Conservation (phyloP, 1,140 invertebrate genomes). For the Apis cerana region DNA sequence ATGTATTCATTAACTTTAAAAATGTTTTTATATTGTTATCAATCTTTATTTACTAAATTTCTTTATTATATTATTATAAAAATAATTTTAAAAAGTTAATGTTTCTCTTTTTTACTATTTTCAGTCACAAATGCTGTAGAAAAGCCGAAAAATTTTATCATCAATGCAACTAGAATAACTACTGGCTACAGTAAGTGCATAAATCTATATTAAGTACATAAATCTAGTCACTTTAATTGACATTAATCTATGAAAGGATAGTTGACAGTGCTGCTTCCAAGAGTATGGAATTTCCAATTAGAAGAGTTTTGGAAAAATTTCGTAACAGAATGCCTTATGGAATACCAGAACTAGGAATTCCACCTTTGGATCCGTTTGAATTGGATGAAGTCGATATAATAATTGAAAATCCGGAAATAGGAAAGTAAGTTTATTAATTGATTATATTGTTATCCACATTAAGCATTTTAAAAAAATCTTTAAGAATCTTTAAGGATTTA, state of each 20-base stretch:
- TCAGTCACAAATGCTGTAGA: constrained; percentile 75
- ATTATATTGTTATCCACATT: not conserved
- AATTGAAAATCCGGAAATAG: constrained; percentile 74
- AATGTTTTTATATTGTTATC: not conserved
- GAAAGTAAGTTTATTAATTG: constrained; percentile 66
- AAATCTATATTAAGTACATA: too few species aligned
- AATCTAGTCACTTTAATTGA: not conserved
- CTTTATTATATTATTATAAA: not conserved
- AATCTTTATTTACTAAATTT: not conserved
- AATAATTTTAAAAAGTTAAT: not conserved
- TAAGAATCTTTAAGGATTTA: too few species aligned
- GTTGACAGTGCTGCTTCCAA: constrained; percentile 78
- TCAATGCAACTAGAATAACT: constrained; percentile 75
- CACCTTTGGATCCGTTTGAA: constrained; percentile 71
- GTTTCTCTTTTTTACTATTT: constrained; percentile 39
- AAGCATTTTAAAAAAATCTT: not conserved
- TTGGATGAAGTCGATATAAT: constrained; percentile 68
- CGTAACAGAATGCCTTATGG: constrained; percentile 74
- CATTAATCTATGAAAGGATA: constrained; percentile 73
- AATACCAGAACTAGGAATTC: constrained; percentile 74
- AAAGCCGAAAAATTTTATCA: constrained; percentile 72
- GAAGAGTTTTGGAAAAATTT: constrained; percentile 74
- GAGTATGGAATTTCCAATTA: constrained; percentile 75
- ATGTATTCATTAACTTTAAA: not conserved
- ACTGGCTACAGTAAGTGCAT: constrained; percentile 76